Percentiles rank a stretch among this genome's conserved stretches.
Conservation (phyloP, 2,113 vertebrate species). For the Tringa solitaria region DNA sequence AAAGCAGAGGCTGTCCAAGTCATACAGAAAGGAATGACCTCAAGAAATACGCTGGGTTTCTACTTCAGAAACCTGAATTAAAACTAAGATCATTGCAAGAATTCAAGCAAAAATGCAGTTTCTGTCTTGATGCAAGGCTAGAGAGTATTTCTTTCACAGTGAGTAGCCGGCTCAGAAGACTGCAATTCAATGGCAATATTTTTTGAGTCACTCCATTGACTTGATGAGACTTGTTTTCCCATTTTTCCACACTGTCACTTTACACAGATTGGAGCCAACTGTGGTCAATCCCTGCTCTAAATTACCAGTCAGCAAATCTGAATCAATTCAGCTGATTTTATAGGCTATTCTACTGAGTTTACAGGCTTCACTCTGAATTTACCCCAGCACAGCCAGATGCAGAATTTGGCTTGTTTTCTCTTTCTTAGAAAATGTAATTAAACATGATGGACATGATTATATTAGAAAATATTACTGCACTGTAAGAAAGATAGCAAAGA, state of each 20-base stretch:
- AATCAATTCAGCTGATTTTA: neutral
- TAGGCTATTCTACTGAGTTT: neutral
- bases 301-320: neutral
- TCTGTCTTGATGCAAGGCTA: neutral
- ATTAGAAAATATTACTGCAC: neutral
- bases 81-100: neutral
- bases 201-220: neutral
- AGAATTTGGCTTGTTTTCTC: neutral
- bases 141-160: neutral
- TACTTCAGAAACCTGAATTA: conserved; percentile 3
- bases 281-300: neutral
- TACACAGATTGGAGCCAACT: neutral
- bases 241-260: neutral
- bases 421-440: neutral
- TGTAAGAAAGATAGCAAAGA: neutral
- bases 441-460: neutral
- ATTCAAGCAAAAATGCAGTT: neutral
- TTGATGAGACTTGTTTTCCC: neutral
- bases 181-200: neutral
- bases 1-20: conserved; percentile 29
- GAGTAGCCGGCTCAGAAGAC: neutral
- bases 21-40: neutral
- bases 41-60: neutral
- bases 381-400: neutral
- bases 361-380: neutral